phyloP scores from a whole-genome alignment of 2,113 vertebrate genomes.

The Acinonyx jubatus region DNA sequence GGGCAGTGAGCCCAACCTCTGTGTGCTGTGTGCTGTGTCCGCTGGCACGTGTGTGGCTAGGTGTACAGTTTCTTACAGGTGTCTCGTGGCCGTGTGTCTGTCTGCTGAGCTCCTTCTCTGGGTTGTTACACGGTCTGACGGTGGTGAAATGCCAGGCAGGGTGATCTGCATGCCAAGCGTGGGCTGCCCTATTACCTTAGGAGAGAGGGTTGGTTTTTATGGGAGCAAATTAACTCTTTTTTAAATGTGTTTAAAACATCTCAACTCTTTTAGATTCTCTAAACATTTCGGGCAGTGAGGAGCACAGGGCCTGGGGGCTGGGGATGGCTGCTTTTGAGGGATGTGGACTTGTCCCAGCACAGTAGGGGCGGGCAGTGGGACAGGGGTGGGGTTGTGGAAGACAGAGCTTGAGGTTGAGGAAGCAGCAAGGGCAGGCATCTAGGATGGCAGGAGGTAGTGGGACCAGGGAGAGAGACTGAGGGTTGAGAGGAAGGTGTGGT shows the following conservation, averaged over 20 bases:
- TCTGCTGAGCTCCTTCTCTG: background rate
- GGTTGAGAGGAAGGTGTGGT: background rate
- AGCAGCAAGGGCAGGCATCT: background rate
- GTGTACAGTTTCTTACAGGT: background rate
- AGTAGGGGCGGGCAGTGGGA: rapidly evolving
- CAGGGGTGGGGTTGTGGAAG: background rate
- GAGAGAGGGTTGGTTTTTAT: constrained; percentile 21
- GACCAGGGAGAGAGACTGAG: background rate
- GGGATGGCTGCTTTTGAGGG: background rate
- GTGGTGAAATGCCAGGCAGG: background rate
- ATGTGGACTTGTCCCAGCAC: background rate
- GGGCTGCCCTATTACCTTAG: constrained; percentile 50
- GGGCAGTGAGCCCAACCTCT: background rate
- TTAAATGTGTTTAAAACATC: constrained; percentile 44
- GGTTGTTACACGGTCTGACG: rapidly evolving
- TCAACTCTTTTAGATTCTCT: background rate
- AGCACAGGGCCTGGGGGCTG: background rate
- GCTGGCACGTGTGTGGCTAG: background rate
- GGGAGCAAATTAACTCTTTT: constrained; percentile 20
- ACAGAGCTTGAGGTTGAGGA: background rate
- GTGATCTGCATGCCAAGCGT: background rate
- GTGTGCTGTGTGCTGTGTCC: background rate
- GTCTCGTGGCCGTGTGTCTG: background rate
- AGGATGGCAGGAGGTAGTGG: rapidly evolving
- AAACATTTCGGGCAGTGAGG: background rate